Conservation (phyloP, 2,888 invertebrate genomes). For the Cantharis lateralis region DNA sequence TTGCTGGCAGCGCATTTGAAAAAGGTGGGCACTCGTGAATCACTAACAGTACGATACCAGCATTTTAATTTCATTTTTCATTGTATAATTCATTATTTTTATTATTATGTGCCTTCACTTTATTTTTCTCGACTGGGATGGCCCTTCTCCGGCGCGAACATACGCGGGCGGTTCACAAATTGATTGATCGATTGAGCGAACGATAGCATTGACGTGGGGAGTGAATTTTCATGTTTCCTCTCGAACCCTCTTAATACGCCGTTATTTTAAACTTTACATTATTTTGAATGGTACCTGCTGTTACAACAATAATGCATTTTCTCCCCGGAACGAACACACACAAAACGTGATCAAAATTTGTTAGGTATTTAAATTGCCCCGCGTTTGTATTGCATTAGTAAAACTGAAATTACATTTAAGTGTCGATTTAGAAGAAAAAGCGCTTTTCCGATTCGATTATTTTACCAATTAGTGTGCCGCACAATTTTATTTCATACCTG, state of each 20-base stretch:
- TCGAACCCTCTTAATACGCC: background rate
- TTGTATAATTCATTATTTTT: background rate
- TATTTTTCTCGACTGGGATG: background rate
- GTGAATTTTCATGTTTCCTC: background rate
- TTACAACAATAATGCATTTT: slow-evolving; percentile 1
- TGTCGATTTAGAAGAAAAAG: background rate
- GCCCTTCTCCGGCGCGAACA: background rate
- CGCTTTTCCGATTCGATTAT: background rate
- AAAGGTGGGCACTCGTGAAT: slow-evolving; percentile 33
- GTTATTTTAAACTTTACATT: background rate
- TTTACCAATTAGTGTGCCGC: background rate
- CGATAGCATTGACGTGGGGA: background rate
- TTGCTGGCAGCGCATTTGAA: slow-evolving; percentile 32
- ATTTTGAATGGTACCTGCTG: slow-evolving; percentile 1
- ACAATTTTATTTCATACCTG: slow-evolving; percentile 17
- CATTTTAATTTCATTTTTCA: slow-evolving; percentile 19
- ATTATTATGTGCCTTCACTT: background rate
- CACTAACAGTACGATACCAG: slow-evolving; percentile 18
- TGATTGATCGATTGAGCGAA: background rate
- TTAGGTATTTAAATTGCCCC: slow-evolving; percentile 1
- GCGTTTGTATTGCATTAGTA: background rate
- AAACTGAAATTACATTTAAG: background rate
- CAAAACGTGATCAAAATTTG: background rate
- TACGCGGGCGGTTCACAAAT: background rate
- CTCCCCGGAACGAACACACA: background rate